Evolutionary conservation across 64 coral and sea anemone genomes (phyloP).

Genomic region (Anthopleura sola): DNA sequence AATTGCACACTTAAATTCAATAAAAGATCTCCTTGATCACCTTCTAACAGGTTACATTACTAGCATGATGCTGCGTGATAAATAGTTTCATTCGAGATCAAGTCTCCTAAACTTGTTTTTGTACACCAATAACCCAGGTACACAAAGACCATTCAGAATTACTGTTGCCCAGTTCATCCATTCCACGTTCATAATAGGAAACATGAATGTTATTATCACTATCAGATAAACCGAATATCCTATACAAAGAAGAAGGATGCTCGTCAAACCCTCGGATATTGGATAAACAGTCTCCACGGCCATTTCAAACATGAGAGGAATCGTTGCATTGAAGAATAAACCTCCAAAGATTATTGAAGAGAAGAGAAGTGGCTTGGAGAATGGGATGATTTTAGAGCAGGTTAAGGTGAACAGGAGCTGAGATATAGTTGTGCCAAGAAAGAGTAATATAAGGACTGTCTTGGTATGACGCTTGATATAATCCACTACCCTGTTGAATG

Average conservation of each 20-base stretch:
- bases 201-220: conserved; percentile 49
- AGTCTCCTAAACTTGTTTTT: conserved; percentile 24
- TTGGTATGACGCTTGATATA: conserved; percentile 52
- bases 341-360: conserved; percentile 47
- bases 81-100: background rate
- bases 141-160: conserved; percentile 18
- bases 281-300: conserved; percentile 61
- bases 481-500: conserved; percentile 39
- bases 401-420: conserved; percentile 60
- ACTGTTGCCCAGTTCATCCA: conserved; percentile 81
- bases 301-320: conserved; percentile 53
- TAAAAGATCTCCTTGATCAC: no score
- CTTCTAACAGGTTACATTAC: no score
- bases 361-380: conserved; percentile 46
- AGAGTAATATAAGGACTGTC: conserved; percentile 24
- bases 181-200: background rate
- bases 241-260: conserved; percentile 5
- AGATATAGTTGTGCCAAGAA: conserved; percentile 27
- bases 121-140: conserved; percentile 46
- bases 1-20: no score
- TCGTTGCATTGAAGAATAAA: conserved; percentile 49
- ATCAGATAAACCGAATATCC: conserved; percentile 26
- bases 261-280: conserved; percentile 22
- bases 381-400: conserved; percentile 55
- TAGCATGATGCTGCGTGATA: no score